Evolutionary conservation across 2,113 vertebrate species (phyloP).

Genomic region (Ciconia stormi): DNA sequence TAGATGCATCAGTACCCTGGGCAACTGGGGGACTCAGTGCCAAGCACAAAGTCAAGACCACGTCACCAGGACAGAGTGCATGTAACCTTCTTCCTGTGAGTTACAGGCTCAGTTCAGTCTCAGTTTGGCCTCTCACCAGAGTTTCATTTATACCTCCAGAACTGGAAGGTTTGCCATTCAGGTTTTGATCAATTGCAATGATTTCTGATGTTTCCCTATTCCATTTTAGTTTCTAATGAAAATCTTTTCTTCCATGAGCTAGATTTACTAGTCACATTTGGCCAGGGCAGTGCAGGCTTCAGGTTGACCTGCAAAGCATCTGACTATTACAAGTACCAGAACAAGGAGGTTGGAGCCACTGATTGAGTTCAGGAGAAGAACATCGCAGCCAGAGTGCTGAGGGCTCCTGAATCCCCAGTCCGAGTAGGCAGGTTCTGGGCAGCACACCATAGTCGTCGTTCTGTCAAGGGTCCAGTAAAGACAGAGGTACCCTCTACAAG

Average conservation of each 20-base stretch:
- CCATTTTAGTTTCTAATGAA: background rate
- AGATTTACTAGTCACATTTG: background rate
- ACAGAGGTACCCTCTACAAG: background rate
- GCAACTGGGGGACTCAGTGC: background rate
- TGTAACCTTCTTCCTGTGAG: background rate
- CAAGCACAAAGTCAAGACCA: background rate
- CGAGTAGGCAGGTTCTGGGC: background rate
- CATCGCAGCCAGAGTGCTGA: background rate
- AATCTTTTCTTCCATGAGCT: background rate
- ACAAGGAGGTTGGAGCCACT: background rate
- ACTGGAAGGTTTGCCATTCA: background rate
- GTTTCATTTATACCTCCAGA: background rate
- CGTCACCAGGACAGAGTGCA: fast-evolving
- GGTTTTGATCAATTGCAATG: background rate
- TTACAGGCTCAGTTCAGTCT: background rate
- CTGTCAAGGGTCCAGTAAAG: background rate
- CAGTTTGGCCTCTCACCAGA: background rate
- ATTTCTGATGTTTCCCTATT: background rate
- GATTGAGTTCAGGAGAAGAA: background rate
- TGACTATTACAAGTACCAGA: background rate
- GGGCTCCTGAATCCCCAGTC: background rate
- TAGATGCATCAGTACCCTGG: background rate
- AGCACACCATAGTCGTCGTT: background rate
- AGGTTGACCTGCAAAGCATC: background rate
- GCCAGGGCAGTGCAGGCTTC: background rate